Percentiles rank a stretch among this genome's conserved stretches.
phyloP scores from a whole-genome alignment of 2,797 vertebrate species.

The Acanthiza pusilla region DNA sequence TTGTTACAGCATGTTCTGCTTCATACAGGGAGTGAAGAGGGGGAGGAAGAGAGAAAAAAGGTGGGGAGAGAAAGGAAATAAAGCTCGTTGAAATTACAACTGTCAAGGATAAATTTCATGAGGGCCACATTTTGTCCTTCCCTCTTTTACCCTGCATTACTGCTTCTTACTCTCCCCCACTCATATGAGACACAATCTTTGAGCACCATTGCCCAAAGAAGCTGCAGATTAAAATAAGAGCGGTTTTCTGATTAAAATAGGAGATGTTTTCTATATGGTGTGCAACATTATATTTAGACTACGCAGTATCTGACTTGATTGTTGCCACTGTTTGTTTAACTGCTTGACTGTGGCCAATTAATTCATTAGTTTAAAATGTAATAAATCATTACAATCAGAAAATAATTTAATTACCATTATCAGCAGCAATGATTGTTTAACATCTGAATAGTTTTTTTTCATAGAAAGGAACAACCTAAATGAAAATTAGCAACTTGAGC shows the following conservation, averaged over 20 bases:
- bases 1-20: neutral
- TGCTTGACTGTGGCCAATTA: neutral
- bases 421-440: conserved; percentile 7
- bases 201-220: neutral
- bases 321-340: neutral
- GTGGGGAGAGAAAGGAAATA: neutral
- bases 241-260: neutral
- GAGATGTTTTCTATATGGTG: neutral
- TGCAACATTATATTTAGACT: neutral
- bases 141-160: neutral
- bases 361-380: neutral
- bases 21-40: neutral
- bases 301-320: neutral
- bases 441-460: neutral
- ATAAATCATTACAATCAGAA: neutral
- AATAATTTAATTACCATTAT: conserved; percentile 12
- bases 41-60: neutral
- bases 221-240: neutral
- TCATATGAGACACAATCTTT: neutral
- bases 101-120: neutral
- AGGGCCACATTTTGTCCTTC: neutral
- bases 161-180: neutral
- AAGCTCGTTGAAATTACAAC: neutral
- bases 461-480: neutral
- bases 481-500: conserved; percentile 27